Conservation (phyloP, 2,888 invertebrate genomes). For the Tetragonula carbonaria region DNA sequence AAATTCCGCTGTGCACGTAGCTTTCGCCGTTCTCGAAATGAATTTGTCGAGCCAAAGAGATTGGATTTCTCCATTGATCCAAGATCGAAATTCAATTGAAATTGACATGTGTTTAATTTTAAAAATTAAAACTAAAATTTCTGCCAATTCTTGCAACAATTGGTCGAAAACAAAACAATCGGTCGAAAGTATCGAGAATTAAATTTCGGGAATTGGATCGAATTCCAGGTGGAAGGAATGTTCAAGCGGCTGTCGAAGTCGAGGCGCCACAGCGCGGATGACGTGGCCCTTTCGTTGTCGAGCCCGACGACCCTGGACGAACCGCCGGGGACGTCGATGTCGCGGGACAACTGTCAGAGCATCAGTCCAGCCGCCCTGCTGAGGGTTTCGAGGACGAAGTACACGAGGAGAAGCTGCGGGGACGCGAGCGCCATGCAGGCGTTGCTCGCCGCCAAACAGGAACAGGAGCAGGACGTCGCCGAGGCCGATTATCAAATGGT, state of each 20-base stretch:
- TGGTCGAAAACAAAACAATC: background rate
- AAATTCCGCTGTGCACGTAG: constrained; percentile 2
- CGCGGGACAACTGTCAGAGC: constrained; percentile 61
- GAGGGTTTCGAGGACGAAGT: constrained; percentile 77
- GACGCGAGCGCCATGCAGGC: constrained; percentile 77
- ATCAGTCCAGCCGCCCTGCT: constrained; percentile 58
- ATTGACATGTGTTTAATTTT: no score
- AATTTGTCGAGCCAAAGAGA: no score
- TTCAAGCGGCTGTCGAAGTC: constrained; percentile 88
- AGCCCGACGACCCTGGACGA: constrained; percentile 73
- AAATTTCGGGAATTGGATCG: background rate
- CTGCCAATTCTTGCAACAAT: no score
- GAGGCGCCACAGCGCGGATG: constrained; percentile 88
- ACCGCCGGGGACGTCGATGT: constrained; percentile 69
- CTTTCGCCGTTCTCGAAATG: background rate
- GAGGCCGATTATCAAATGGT: constrained; percentile 89
- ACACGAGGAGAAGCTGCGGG: constrained; percentile 78
- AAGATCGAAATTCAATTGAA: no score
- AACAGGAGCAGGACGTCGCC: constrained; percentile 66
- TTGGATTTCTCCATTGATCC: background rate
- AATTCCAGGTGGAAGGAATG: constrained; percentile 70
- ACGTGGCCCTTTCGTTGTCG: constrained; percentile 81
- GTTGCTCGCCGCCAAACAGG: constrained; percentile 67
- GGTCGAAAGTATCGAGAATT: background rate
- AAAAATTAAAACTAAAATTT: no score